Base-by-base conservation (phyloP, 2,888 invertebrate species). In the Pachycephus smyrnensis region DNA sequence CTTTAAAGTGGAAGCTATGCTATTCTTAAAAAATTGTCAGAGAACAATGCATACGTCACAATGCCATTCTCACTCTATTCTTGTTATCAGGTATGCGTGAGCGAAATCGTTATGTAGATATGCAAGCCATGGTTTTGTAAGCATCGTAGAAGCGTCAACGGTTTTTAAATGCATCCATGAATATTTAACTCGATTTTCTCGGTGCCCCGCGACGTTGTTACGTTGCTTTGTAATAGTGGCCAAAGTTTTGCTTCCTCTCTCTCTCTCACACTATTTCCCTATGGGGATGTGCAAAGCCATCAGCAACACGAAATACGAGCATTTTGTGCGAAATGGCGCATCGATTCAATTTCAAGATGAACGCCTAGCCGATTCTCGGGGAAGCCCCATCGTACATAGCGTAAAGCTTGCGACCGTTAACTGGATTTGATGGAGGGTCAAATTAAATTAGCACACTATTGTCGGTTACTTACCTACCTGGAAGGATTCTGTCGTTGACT, bases 391-490 rank as follows among this genome's bases (percentile, higher is more conserved):
- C 15, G 55, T 23, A 23, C 55, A 55, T 15, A 55, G 23, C 9
- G 55, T 23, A 55, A 55, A 55, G 55, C 55, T 55, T 23, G 55
- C 23, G 55, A 23, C 55, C 74, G 83, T 81, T 86, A 85, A 85
- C 86, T 85, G 86, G 86, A 85, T 85, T 84, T 80, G 82, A 81
- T 82, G 80, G 77, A 79, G 76, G 55, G 30, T 31, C 78, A 86
- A 85, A 85, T 85, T 79, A 85, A 85, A 84, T 85, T 86, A 85
- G 81, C 80, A 81, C 81, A 80, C 82, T 82, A 81, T 86, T 86
- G 81, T 80, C 82, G 84, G 82, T 84, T 85, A 82, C 86, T 85
- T 86, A 86, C 86, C 82, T 77, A 78, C 55, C 31, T 32, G 71
- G 31, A 11, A 71, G 31, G 23, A 71, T 30, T 71, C 68, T n/a